Base-by-base conservation (phyloP, 1,140 invertebrate genomes). In the Cherax destructor region DNA sequence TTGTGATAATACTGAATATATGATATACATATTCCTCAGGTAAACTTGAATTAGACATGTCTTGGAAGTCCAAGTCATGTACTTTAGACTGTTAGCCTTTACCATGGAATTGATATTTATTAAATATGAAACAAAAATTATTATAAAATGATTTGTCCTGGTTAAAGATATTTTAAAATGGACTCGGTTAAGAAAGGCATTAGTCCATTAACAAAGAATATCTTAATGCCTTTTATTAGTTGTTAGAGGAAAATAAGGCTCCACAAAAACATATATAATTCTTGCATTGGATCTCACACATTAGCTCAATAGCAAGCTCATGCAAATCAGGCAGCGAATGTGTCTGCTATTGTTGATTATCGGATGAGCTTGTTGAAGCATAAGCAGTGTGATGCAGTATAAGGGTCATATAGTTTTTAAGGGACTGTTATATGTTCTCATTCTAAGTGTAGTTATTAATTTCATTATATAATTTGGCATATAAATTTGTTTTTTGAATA, bases 401-500 rank as follows among this genome's bases (percentile, higher is more conserved):
- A 76, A 50, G 69, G 49, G 61, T 86, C 69, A 86, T 83, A 74
- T 83, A 89, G 87, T 24, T 72, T 5, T 52, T 83, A 59, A 89
- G 87, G 79, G 87, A 89, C 47, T 83, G 47, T 41, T 21, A 52
- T 61, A 74, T 87, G 76, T 52, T 74, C 65, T 83, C 61, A 80
- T 52, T 88, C 78, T 24, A 24, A 65, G 69, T 69, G 79, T 88
- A 81, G 86, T 74, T 52, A 89, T 69, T 18, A 72, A 41, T 30
- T 81, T 72, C 24, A 77, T 83, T 80, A 65, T 80, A 81, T 88
- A 83, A 65, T 89, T 89, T 88, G 87, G 76, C 72, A 59, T 24
- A 81, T 83, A 80, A 80, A 89, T 83, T 89, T 89, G 72, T 50
- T 89, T 30, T 21, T 81, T 72, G 79, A 81, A 83, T 89, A 88